A percentile compares a stretch with the other conserved stretches of the same genome.
phyloP scores from a whole-genome alignment of 2,113 vertebrate genomes.

The Megaleporinus macrocephalus region DNA sequence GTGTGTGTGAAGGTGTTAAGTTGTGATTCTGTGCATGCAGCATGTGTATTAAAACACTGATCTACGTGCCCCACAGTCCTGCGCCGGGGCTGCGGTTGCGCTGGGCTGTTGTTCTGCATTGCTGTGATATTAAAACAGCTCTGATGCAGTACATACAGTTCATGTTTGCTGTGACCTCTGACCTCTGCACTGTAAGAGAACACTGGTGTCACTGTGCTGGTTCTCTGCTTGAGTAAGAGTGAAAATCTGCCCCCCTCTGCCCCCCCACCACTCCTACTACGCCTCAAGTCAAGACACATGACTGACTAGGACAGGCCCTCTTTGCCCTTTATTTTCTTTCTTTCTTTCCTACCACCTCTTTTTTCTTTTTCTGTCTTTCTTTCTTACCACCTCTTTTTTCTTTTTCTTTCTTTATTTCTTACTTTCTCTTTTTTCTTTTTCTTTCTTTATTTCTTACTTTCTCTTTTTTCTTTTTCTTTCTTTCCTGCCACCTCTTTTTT shows the following conservation, averaged over 20 bases:
- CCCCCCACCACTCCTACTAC: not conserved
- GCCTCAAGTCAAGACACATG: not conserved
- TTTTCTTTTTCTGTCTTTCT: too few relatives aligned
- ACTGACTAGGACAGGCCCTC: not conserved
- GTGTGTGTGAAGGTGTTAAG: not conserved
- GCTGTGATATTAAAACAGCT: not conserved
- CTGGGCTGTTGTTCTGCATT: not conserved
- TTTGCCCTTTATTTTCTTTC: not conserved
- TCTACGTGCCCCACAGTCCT: conserved; percentile 13
- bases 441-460: conserved; percentile 46
- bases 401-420: too few relatives aligned
- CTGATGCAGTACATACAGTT: not conserved
- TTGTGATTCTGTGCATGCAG: not conserved
- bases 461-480: conserved; percentile 28
- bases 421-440: not conserved
- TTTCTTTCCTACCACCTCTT: not conserved
- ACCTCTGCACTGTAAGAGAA: conserved; percentile 6
- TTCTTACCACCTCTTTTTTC: too few relatives aligned
- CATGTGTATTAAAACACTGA: not conserved
- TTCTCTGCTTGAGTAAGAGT: not conserved
- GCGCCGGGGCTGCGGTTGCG: not conserved
- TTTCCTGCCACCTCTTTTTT: conserved; percentile 35
- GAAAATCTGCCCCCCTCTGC: not conserved
- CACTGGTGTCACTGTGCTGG: not conserved
- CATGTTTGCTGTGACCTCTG: not conserved